These are phyloP conservation scores for Napeogenes sylphis DNA, from an alignment of 2,888 invertebrate species.

Conservation along the genomic window DNA sequence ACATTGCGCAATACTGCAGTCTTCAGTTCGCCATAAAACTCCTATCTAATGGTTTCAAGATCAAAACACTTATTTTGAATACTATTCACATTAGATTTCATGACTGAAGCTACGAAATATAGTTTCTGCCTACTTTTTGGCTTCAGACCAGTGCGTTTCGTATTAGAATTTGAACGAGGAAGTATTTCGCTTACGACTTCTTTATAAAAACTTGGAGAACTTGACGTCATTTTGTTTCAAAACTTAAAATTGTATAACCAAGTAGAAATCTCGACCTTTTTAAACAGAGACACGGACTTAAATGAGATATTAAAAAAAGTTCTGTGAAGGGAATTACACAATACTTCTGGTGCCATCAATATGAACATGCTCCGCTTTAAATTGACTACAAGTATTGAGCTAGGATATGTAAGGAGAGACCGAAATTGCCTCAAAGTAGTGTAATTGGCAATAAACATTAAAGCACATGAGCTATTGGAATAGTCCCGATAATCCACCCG, in stretches of 20 bases:
- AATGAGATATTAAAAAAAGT: conserved; percentile 29
- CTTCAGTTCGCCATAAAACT: not conserved
- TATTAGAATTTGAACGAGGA: conserved; percentile 31
- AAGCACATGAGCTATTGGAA: conserved; percentile 52
- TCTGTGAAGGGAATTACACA: no score
- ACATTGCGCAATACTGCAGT: conserved; percentile 1
- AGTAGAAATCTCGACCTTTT: conserved; percentile 23
- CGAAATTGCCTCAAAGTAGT: conserved; percentile 42
- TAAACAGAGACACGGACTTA: conserved; percentile 18
- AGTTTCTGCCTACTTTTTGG: conserved; percentile 31
- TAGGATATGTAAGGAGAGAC: not conserved
- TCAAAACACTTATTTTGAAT: conserved; percentile 9
- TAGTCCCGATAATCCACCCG: conserved; percentile 58
- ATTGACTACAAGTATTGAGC: no score
- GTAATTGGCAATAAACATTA: conserved; percentile 52
- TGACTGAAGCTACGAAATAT: conserved; percentile 26
- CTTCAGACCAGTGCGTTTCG: conserved; percentile 29
- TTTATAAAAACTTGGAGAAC: conserved; percentile 30
- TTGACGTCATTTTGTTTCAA: conserved; percentile 28
- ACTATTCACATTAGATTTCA: conserved; percentile 24
- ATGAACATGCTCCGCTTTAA: no score
- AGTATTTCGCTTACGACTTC: conserved; percentile 30
- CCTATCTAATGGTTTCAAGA: conserved; percentile 1
- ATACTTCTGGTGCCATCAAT: no score
- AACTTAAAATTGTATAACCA: conserved; percentile 27